Percentiles rank a stretch among this genome's conserved stretches.
Conservation (phyloP, 2,113 vertebrate genomes). For the Archilochus colubris region DNA sequence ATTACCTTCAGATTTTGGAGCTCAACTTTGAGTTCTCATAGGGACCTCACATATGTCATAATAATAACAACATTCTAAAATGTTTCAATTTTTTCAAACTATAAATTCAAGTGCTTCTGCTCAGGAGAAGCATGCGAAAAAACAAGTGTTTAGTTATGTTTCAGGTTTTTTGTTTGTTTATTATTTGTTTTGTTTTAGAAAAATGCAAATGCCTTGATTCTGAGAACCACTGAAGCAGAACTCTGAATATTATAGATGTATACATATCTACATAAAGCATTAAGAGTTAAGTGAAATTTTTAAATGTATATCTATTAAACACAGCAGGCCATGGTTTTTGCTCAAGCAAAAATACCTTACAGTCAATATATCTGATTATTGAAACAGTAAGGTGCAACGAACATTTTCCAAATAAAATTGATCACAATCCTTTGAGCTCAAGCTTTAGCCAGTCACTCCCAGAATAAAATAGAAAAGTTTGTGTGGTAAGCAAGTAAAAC, state of each 20-base stretch:
- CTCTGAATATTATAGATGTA: not conserved
- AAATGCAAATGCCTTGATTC: not conserved
- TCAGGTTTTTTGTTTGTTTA: not conserved
- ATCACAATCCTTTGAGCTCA: not conserved
- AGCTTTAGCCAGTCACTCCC: not conserved
- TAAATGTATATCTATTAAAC: not conserved
- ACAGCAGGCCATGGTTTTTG: not conserved
- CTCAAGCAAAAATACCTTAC: fast-evolving
- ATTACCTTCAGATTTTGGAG: constrained; percentile 17
- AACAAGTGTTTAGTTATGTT: no score
- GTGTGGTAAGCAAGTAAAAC: not conserved
- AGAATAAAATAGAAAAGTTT: not conserved
- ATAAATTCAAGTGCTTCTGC: not conserved
- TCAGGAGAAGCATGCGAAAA: not conserved
- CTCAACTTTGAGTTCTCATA: not conserved
- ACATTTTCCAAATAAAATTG: not conserved
- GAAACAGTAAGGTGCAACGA: not conserved
- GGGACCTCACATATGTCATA: not conserved
- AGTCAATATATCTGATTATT: not conserved
- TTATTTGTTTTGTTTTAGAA: no score
- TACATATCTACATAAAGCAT: not conserved
- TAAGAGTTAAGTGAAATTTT: not conserved
- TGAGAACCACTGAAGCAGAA: not conserved
- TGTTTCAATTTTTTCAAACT: not conserved
- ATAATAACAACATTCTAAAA: not conserved